Percentiles rank a stretch among this genome's conserved stretches.
Conservation (phyloP, 2,113 vertebrate species). For the Notothenia rossii region DNA sequence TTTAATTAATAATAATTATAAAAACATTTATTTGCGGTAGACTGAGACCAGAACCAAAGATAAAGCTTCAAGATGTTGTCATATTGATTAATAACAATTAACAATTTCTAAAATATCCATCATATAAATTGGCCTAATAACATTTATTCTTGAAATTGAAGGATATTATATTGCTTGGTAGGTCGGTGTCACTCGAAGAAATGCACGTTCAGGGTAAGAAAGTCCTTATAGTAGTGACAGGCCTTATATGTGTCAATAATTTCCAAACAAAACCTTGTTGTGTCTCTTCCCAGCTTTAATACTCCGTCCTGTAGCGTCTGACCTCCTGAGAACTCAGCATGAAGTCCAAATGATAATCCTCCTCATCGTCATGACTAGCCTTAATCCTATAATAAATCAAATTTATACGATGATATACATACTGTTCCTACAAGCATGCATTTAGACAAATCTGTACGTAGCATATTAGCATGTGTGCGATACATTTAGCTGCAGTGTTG, state of each 20-base stretch:
- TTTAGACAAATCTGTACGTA: slow-evolving; percentile 45
- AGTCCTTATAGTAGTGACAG: background rate
- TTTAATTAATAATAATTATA: no score
- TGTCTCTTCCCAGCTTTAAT: background rate
- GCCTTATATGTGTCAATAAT: background rate
- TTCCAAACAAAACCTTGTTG: background rate
- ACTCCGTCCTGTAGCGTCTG: background rate
- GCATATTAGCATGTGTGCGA: slow-evolving; percentile 32
- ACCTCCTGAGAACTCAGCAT: slow-evolving; percentile 6
- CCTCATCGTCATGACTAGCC: background rate
- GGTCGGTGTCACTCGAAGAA: background rate
- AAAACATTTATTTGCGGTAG: no score
- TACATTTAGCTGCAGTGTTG: slow-evolving; percentile 56
- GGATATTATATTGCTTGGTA: slow-evolving; percentile 20
- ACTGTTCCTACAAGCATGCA: slow-evolving; percentile 19
- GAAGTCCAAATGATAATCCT: slow-evolving; percentile 30
- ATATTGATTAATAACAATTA: no score
- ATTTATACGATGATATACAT: slow-evolving; percentile 21
- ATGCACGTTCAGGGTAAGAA: background rate
- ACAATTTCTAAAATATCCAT: slow-evolving; percentile 41
- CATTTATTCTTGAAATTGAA: slow-evolving; percentile 15
- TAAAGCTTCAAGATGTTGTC: no score
- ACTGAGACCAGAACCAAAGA: no score
- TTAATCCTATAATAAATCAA: slow-evolving; percentile 53
- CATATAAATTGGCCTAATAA: background rate